A percentile compares a stretch with the other conserved stretches of the same genome.
Evolutionary conservation across 2,113 vertebrate genomes (phyloP).

Genomic region (Datnioides undecimradiatus): DNA sequence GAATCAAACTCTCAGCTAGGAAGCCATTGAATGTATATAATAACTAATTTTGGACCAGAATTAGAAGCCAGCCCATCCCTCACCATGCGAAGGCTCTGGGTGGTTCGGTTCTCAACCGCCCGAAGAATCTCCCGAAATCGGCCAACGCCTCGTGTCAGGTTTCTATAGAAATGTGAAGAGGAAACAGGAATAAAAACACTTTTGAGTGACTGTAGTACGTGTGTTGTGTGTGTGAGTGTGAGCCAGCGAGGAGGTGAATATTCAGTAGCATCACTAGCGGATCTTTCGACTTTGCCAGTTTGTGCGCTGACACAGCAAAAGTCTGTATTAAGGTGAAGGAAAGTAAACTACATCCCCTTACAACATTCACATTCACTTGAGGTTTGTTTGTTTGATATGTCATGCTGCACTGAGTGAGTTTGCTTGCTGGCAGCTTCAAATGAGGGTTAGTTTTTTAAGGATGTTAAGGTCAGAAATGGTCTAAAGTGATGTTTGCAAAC

Average conservation of each 20-base stretch:
- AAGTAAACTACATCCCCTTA: neutral
- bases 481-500: neutral
- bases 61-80: conserved; percentile 61
- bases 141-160: conserved; percentile 95
- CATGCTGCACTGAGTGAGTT: neutral
- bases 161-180: conserved; percentile 79
- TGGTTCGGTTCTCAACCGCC: conserved; percentile 96
- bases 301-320: conserved; percentile 1
- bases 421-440: neutral
- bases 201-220: neutral
- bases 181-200: conserved; percentile 18
- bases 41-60: neutral
- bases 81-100: conserved; percentile 98
- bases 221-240: neutral
- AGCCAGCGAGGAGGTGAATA: neutral
- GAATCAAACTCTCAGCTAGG: neutral
- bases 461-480: neutral
- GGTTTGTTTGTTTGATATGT: neutral
- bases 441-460: neutral
- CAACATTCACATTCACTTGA: neutral
- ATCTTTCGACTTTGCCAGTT: neutral
- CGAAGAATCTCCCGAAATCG: conserved; percentile 97
- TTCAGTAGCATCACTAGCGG: neutral
- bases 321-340: neutral
- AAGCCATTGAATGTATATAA: neutral